phyloP scores from a whole-genome alignment of 2,113 vertebrate species.

The Mirza zaza region DNA sequence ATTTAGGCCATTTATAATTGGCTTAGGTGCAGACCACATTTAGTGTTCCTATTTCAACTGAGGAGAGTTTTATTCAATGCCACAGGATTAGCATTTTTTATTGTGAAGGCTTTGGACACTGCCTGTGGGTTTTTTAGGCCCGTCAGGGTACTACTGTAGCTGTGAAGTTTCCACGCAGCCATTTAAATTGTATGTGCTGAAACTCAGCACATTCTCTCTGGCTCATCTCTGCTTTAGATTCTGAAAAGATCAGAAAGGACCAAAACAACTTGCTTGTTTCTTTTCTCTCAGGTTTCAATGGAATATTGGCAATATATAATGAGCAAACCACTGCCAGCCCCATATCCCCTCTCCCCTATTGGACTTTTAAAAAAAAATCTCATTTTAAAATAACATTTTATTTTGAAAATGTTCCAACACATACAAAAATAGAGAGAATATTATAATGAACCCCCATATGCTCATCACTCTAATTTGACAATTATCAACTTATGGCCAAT shows the following conservation, averaged over 20 bases:
- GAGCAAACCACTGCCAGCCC: background rate
- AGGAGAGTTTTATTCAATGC: constrained; percentile 3
- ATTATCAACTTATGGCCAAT: background rate
- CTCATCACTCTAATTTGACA: background rate
- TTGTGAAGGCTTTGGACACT: background rate
- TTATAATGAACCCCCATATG: background rate
- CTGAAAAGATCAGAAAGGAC: background rate
- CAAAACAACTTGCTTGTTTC: background rate
- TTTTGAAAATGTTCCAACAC: background rate
- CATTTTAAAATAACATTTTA: constrained; percentile 3
- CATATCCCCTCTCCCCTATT: background rate
- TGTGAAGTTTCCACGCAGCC: background rate
- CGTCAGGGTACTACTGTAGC: background rate
- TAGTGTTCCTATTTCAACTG: background rate
- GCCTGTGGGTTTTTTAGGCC: background rate
- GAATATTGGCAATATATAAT: background rate
- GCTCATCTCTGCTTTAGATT: background rate
- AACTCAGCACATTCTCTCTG: background rate
- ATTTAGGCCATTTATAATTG: background rate
- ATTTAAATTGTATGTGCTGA: background rate
- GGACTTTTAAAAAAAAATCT: background rate
- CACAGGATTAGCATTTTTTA: background rate
- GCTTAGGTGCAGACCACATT: background rate
- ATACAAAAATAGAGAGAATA: background rate
- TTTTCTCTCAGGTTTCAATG: background rate